Conservation (phyloP, 2,888 invertebrate species). For the Tenthredo livida region DNA sequence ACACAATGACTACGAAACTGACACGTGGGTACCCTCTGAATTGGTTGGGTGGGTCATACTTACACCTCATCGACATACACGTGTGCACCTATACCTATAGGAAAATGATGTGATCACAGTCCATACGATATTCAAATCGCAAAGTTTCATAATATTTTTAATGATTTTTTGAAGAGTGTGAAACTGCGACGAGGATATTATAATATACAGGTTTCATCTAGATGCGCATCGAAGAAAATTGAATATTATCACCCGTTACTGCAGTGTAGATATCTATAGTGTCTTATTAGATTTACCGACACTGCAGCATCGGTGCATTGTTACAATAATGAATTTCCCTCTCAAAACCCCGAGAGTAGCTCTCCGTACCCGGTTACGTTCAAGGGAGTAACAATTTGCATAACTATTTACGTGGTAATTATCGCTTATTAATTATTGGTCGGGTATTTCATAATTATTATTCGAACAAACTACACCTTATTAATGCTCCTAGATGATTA, state of each 20-base stretch:
- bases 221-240: neutral
- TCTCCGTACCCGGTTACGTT: neutral
- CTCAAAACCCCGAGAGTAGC: neutral
- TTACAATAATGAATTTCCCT: conserved; percentile 32
- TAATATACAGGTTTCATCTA: neutral
- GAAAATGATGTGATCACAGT: neutral
- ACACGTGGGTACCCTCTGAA: conserved; percentile 37
- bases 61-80: neutral
- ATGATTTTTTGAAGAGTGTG: neutral
- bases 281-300: conserved; percentile 34
- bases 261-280: neutral
- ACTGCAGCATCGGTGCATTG: neutral
- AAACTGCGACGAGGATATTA: neutral
- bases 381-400: conserved; percentile 10
- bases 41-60: conserved; percentile 30
- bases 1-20: conserved; percentile 42
- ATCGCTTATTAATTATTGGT: neutral
- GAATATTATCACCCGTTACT: neutral
- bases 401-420: conserved; percentile 34
- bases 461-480: neutral
- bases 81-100: neutral
- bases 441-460: neutral
- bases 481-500: neutral
- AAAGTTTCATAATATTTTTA: neutral
- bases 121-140: neutral